Evolutionary conservation across 2,113 vertebrate genomes (phyloP).

Genomic region (Cervus canadensis): DNA sequence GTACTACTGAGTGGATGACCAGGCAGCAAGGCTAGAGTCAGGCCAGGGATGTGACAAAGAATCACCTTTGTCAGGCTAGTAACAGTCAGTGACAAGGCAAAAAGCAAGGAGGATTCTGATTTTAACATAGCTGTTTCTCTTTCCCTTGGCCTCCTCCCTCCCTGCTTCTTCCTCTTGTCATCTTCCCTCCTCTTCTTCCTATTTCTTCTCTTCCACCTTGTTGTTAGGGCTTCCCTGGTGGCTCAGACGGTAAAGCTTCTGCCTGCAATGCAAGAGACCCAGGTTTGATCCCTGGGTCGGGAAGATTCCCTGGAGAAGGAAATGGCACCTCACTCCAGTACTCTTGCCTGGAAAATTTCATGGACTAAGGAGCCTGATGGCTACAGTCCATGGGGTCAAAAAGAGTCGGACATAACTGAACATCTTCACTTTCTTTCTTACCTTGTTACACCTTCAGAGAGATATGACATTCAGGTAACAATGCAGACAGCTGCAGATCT

Average conservation of each 20-base stretch:
- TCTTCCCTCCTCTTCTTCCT: not conserved
- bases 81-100: not conserved
- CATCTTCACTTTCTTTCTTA: not conserved
- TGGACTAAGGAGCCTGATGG: not conserved
- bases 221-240: not conserved
- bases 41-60: not conserved
- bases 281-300: not conserved
- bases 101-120: not conserved
- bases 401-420: not conserved
- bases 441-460: not conserved
- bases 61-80: not conserved
- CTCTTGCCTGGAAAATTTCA: not conserved
- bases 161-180: no score
- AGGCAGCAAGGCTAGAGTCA: not conserved
- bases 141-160: not conserved
- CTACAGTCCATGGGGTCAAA: not conserved
- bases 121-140: not conserved
- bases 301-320: not conserved
- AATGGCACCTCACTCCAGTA: not conserved
- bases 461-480: not conserved
- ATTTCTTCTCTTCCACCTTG: not conserved
- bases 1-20: not conserved
- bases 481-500: not conserved
- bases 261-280: not conserved
- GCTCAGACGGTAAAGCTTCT: rapidly evolving